These are phyloP conservation scores for Oncorhynchus gorbuscha DNA, from an alignment of 2,113 vertebrate species.

Conservation along the genomic window DNA sequence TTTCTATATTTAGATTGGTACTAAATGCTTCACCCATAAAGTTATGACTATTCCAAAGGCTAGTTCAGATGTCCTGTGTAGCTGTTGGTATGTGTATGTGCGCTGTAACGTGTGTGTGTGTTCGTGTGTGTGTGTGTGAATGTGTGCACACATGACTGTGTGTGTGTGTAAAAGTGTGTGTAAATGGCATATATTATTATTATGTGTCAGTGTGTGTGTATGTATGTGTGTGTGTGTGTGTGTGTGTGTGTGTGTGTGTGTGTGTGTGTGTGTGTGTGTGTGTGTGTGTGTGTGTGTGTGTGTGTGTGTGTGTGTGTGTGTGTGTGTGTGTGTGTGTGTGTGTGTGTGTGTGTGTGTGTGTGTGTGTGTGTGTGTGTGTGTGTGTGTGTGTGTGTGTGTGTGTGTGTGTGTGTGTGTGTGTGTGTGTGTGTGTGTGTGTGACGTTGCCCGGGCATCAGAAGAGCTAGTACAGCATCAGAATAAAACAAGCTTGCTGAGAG, in stretches of 20 bases:
- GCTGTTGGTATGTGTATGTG: too few relatives aligned
- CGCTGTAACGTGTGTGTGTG: too few relatives aligned
- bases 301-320: too few relatives aligned
- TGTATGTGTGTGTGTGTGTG: too few relatives aligned
- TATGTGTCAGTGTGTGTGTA: too few relatives aligned
- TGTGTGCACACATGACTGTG: too few relatives aligned
- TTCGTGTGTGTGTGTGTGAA: too few relatives aligned
- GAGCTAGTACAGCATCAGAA: neutral
- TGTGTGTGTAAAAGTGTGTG: too few relatives aligned
- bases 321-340: neutral
- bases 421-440: neutral
- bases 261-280: neutral
- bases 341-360: neutral
- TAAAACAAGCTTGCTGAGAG: neutral
- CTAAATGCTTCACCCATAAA: slow-evolving; percentile 17
- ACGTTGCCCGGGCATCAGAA: neutral
- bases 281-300: neutral
- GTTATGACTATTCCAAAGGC: neutral
- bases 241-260: too few relatives aligned
- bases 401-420: neutral
- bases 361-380: neutral
- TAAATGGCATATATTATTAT: too few relatives aligned
- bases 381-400: neutral
- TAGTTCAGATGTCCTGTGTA: too few relatives aligned
- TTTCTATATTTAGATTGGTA: slow-evolving; percentile 36